Evolutionary conservation across 2,113 vertebrate genomes (phyloP).

Genomic region (Xenotilapia longispinis): DNA sequence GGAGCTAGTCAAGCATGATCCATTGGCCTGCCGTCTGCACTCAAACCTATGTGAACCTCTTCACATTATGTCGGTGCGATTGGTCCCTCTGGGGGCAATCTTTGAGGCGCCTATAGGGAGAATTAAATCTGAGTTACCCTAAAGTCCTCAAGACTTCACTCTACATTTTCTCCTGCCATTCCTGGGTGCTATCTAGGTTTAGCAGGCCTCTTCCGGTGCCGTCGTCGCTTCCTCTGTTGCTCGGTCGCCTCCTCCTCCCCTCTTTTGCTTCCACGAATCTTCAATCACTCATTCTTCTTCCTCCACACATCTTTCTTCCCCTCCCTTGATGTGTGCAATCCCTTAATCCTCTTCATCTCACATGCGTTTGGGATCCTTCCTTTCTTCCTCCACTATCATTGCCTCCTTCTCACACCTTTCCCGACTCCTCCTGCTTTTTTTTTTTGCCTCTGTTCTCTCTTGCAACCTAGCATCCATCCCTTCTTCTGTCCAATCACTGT

Average conservation of each 20-base stretch:
- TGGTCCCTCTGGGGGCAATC: conserved; percentile 32
- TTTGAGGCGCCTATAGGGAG: not conserved
- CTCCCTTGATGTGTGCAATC: conserved; percentile 58
- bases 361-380: not conserved
- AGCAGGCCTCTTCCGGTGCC: conserved; percentile 17
- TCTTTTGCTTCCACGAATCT: conserved; percentile 36
- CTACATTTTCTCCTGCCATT: not conserved
- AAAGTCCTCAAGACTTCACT: conserved; percentile 28
- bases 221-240: not conserved
- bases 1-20: conserved; percentile 38
- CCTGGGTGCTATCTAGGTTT: conserved; percentile 29
- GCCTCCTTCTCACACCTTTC: not conserved
- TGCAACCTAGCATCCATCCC: not conserved
- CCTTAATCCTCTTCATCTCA: conserved; percentile 64
- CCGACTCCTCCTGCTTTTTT: not conserved
- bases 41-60: conserved; percentile 5
- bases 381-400: not conserved
- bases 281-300: conserved; percentile 54
- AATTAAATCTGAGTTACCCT: conserved; percentile 36
- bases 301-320: conserved; percentile 41
- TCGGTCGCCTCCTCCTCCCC: not conserved
- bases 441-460: not conserved
- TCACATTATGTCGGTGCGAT: conserved; percentile 17
- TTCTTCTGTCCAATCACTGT: not conserved
- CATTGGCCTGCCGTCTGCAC: not conserved